Evolutionary conservation across 2,888 invertebrate genomes (phyloP), one percentile per base, ranked within the genome.

Genomic region (Platerodrilus igneus): DNA sequence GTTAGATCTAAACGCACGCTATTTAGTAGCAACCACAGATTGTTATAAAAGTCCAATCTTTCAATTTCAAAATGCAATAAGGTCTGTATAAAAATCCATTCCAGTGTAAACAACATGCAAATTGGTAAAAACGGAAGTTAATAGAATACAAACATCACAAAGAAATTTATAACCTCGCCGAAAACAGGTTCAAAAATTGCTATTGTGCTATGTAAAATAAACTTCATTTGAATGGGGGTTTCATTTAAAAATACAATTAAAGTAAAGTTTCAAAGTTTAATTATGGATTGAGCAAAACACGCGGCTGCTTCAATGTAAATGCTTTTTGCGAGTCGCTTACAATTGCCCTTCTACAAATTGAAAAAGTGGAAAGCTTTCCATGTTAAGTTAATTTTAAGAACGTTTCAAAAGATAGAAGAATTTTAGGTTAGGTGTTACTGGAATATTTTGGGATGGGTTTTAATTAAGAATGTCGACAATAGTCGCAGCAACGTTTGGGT

Each of bases 81-180:
- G 55, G 54, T 56, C 52, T 43, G 50, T 48, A 50, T 52, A 51
- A 48, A 56, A 56, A 54, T 56, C 52, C 50, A 47, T 37, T 38
- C 46, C 45, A 56, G 45, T 51, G 55, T 54, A 56, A 56, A 54
- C 55, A 56, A 52, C 49, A 53, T 52, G 53, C 52, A 56, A 56
- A 56, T 53, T 55, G 55, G 53, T 51, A 55, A 55, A 53, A 53
- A 53, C 51, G 53, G 51, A 52, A 55, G 52, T 55, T 55, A 54
- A 55, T 55, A 55, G 53, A 55, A 55, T 48, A 50, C 53, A 54
- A 54, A 55, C 53, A 53, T 51, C 47, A 51, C 53, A 52, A 49
- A 50, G 51, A 50, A 52, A 55, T 49, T 52, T 53, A 55, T 51
- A 45, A 47, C 48, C 46, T 35, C 40, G 37, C 35, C 26, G 29